Conservation (phyloP, 2,113 vertebrate genomes). For the Peromyscus californicus region DNA sequence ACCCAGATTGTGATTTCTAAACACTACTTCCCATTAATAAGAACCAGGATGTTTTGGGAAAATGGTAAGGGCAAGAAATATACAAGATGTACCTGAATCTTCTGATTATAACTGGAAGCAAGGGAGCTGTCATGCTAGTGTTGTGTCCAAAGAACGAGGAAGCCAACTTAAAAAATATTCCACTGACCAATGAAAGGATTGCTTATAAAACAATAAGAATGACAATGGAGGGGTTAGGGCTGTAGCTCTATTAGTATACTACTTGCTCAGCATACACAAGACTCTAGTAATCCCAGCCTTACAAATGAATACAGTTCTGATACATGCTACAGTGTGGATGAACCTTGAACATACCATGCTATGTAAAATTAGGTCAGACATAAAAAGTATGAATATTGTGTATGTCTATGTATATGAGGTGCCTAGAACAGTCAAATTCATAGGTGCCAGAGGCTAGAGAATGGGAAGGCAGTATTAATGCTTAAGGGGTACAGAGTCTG, state of each 20-base stretch:
- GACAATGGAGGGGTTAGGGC: neutral
- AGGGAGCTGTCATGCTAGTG: neutral
- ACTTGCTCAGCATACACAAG: neutral
- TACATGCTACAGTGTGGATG: neutral
- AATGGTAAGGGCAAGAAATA: neutral
- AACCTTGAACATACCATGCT: neutral
- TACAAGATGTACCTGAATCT: neutral
- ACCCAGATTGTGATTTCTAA: neutral
- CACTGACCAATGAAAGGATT: neutral
- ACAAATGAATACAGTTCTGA: constrained; percentile 38
- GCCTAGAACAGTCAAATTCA: neutral
- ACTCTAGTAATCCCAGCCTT: neutral
- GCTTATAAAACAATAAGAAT: neutral
- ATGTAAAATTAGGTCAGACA: constrained; percentile 10
- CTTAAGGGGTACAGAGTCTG: neutral
- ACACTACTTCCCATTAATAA: neutral
- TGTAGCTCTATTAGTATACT: neutral
- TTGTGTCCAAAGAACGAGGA: constrained; percentile 7
- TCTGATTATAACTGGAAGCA: neutral
- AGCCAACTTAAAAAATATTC: neutral
- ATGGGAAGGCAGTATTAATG: neutral
- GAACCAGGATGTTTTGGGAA: neutral
- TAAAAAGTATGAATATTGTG: neutral
- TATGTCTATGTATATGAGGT: neutral
- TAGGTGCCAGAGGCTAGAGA: neutral